These are phyloP conservation scores for Euphonia xanthogaster DNA, from an alignment of 2,797 vertebrate genomes.

Conservation along the genomic window DNA sequence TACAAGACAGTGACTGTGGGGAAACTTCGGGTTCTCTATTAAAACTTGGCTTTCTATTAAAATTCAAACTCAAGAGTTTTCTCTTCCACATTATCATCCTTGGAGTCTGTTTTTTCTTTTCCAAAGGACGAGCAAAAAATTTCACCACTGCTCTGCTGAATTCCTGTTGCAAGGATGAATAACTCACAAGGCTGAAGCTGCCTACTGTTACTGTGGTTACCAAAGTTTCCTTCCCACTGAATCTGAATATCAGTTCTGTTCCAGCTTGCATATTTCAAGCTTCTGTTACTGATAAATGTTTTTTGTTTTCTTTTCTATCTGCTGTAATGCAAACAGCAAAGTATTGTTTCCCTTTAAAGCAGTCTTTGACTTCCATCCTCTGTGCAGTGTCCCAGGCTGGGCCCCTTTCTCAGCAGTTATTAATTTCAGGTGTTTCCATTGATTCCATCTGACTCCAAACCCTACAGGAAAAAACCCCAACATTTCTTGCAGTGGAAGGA, in stretches of 20 bases:
- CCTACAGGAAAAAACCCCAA: not conserved
- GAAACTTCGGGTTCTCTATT: not conserved
- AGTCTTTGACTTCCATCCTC: not conserved
- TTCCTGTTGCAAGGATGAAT: not conserved
- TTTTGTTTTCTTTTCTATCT: not conserved
- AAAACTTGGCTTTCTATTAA: not conserved
- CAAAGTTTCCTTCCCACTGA: not conserved
- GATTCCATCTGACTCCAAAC: not conserved
- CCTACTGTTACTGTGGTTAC: not conserved
- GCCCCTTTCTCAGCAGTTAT: fast-evolving
- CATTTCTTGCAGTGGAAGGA: not conserved
- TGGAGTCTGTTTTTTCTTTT: not conserved
- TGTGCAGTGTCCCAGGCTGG: not conserved
- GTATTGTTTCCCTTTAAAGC: not conserved
- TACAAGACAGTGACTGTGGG: not conserved
- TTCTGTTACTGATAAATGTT: not conserved
- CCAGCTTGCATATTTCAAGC: not conserved
- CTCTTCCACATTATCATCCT: not conserved
- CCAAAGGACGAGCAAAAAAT: not conserved
- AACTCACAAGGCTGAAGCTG: not conserved
- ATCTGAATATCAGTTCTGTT: not conserved
- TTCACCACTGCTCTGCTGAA: not conserved
- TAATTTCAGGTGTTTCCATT: not conserved
- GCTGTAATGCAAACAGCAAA: not conserved
- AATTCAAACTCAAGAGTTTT: not conserved